Evolutionary conservation across 2,113 vertebrate genomes (phyloP).

Genomic region (Ammodytes dubius): DNA sequence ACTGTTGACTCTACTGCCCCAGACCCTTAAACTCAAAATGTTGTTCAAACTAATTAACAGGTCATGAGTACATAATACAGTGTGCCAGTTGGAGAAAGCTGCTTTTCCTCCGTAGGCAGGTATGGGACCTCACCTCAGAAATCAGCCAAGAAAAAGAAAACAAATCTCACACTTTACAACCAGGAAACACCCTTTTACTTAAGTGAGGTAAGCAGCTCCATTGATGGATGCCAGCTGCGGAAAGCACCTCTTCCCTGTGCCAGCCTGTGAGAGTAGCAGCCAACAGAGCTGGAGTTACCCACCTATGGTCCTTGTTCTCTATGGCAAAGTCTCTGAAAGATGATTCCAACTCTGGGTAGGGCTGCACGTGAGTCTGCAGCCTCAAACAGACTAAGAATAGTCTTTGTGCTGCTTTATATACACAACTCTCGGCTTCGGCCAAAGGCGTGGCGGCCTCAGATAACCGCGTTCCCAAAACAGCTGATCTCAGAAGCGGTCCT

Average conservation of each 20-base stretch:
- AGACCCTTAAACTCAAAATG: conserved; percentile 8
- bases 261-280: conserved; percentile 40
- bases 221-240: conserved; percentile 67
- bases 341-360: conserved; percentile 44
- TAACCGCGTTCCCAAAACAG: conserved; percentile 33
- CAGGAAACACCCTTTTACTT: conserved; percentile 70
- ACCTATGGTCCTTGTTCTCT: conserved; percentile 44
- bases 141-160: conserved; percentile 43
- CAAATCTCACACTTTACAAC: conserved; percentile 54
- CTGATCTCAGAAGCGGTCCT: conserved; percentile 41
- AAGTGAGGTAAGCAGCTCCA: conserved; percentile 57
- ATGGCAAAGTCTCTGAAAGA: conserved; percentile 15
- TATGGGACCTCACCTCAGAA: conserved; percentile 13
- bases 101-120: conserved; percentile 9
- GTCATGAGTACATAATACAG: background rate
- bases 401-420: conserved; percentile 59
- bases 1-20: background rate
- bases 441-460: conserved; percentile 60
- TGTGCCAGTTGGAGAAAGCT: conserved; percentile 28
- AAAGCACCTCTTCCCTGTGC: conserved; percentile 73
- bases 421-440: conserved; percentile 29
- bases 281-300: conserved; percentile 34
- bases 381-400: conserved; percentile 68
- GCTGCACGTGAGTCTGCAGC: conserved; percentile 48
- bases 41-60: background rate